Conservation (phyloP, 2,797 vertebrate genomes). For the Myripristis jacobus region DNA sequence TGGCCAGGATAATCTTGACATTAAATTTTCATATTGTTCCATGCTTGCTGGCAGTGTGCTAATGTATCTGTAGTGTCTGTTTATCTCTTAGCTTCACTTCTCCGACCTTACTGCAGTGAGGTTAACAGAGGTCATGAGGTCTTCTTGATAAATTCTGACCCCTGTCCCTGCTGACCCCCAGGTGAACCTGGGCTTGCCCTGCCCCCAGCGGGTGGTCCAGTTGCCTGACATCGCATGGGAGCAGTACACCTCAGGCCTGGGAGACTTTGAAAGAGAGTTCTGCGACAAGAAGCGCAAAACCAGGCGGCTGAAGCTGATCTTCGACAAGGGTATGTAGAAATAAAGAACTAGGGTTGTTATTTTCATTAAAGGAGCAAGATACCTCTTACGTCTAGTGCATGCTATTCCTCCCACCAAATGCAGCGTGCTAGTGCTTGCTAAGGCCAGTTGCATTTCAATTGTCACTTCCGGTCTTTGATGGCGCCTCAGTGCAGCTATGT, state of each 20-base stretch:
- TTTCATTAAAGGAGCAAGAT: not conserved
- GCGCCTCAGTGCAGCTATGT: too few relatives aligned
- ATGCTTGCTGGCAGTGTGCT: too few relatives aligned
- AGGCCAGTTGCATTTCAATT: too few relatives aligned
- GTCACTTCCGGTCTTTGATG: too few relatives aligned
- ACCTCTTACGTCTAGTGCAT: not conserved
- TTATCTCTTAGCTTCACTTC: not conserved
- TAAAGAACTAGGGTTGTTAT: not conserved
- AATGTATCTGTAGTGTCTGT: too few relatives aligned
- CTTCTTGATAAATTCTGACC: not conserved
- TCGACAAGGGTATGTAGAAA: conserved; percentile 90
- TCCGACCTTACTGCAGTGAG: not conserved
- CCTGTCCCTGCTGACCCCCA: conserved; percentile 59
- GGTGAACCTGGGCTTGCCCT: conserved; percentile 92
- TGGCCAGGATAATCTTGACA: too few relatives aligned
- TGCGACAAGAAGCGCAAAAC: conserved; percentile 96
- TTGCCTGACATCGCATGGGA: conserved; percentile 97
- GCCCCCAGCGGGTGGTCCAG: conserved; percentile 96
- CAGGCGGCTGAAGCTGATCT: conserved; percentile 93
- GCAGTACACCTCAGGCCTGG: conserved; percentile 96
- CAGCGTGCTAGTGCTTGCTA: too few relatives aligned
- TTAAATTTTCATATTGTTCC: too few relatives aligned
- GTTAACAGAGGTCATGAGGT: not conserved
- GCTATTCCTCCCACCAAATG: too few relatives aligned
- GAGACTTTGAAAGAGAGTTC: conserved; percentile 96